phyloP scores from a whole-genome alignment of 2,113 vertebrate genomes.

The Acanthisitta chloris region DNA sequence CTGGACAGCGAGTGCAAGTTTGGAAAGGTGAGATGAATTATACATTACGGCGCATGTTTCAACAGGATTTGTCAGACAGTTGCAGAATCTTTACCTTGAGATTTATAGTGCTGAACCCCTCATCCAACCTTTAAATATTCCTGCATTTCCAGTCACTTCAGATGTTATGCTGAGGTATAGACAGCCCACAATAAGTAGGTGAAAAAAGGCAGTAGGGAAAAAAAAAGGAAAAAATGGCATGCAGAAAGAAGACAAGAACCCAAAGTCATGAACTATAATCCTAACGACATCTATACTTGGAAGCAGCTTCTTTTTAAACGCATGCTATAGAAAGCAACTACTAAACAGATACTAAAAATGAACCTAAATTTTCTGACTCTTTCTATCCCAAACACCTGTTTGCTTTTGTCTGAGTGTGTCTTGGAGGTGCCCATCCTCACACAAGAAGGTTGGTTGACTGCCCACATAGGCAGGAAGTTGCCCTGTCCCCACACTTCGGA shows the following conservation, averaged over 20 bases:
- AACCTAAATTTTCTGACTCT: neutral
- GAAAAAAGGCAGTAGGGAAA: neutral
- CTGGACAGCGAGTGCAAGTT: neutral
- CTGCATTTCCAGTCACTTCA: neutral
- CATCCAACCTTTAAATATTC: neutral
- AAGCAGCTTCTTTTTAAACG: neutral
- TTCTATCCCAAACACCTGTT: neutral
- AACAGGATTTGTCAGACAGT: neutral
- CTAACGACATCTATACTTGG: neutral
- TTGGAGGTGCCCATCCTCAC: fast-evolving
- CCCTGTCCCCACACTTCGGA: fast-evolving
- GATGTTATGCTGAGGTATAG: neutral
- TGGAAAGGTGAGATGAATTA: neutral
- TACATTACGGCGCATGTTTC: fast-evolving
- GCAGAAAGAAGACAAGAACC: neutral
- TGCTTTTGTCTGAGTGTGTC: fast-evolving
- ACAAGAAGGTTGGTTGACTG: neutral
- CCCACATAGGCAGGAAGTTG: fast-evolving
- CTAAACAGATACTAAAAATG: neutral
- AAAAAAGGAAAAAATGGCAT: neutral
- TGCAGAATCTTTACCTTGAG: neutral
- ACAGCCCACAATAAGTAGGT: neutral
- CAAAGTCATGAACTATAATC: neutral
- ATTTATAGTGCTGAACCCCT: neutral
- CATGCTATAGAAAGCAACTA: neutral